phyloP scores from a whole-genome alignment of 2,888 invertebrate genomes.

The Drosophila pseudotakahashii region DNA sequence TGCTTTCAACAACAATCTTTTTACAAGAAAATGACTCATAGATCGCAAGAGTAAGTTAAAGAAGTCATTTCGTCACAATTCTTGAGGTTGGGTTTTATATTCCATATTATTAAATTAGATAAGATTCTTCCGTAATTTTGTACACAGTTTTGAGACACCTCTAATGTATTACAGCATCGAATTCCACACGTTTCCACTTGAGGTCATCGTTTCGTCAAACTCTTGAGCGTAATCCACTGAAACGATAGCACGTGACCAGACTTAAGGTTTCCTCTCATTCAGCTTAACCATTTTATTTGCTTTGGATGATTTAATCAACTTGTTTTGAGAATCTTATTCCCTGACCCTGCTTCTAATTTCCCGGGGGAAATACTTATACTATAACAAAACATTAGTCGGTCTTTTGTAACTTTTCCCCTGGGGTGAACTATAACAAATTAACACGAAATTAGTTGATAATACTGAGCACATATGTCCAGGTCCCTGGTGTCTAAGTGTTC shows the following conservation, averaged over 20 bases:
- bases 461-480: constrained; percentile 12
- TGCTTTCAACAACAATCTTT: neutral
- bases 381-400: neutral
- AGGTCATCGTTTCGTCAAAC: constrained; percentile 1
- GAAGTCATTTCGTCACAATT: neutral
- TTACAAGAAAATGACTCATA: neutral
- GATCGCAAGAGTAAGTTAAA: neutral
- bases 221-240: neutral
- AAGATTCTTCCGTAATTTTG: neutral
- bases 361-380: constrained; percentile 4
- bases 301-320: constrained; percentile 51
- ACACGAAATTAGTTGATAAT: constrained; percentile 58
- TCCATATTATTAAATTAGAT: neutral
- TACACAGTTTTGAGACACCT: neutral
- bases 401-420: constrained; percentile 53
- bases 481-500: constrained; percentile 10
- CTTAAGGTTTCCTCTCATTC: constrained; percentile 1
- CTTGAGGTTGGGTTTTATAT: neutral
- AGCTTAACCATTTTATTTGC: constrained; percentile 50
- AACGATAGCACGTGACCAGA: constrained; percentile 2
- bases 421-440: constrained; percentile 42
- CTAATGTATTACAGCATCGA: neutral
- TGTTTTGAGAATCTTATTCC: constrained; percentile 20
- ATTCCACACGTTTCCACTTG: constrained; percentile 6
- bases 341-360: constrained; percentile 7